Percentiles rank a stretch among this genome's conserved stretches.
phyloP scores from a whole-genome alignment of 2,797 vertebrate species.

The Argentina silus region DNA sequence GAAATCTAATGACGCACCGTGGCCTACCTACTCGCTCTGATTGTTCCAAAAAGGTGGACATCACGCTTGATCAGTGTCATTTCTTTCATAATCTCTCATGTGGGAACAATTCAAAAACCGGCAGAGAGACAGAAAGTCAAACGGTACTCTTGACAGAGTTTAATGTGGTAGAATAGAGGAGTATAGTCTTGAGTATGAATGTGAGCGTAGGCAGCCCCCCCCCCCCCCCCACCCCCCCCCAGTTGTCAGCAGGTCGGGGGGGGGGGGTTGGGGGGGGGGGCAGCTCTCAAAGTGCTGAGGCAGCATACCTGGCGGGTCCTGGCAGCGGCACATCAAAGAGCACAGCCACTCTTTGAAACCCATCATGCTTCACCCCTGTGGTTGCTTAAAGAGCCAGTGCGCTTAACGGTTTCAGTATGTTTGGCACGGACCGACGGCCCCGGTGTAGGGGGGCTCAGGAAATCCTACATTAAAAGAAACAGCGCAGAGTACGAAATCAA shows the following conservation, averaged over 20 bases:
- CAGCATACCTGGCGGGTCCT: conserved; percentile 91
- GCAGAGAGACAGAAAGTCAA: not conserved
- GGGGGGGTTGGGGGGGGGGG: conserved; percentile 42
- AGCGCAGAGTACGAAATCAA: conserved; percentile 65
- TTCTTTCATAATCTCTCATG: not conserved
- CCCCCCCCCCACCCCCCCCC: conserved; percentile 25
- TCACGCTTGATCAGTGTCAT: not conserved
- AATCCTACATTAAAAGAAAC: conserved; percentile 76
- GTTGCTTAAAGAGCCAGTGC: conserved; percentile 85
- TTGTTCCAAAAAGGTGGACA: not conserved
- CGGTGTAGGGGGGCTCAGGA: conserved; percentile 64
- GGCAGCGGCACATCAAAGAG: conserved; percentile 90
- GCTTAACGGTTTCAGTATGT: conserved; percentile 92
- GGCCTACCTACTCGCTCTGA: conserved; percentile 27
- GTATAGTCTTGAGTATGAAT: conserved; percentile 18
- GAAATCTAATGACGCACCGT: conserved; percentile 43
- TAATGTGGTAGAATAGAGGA: not conserved
- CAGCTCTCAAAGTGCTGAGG: conserved; percentile 78
- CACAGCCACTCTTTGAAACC: conserved; percentile 84
- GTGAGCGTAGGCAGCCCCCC: conserved; percentile 19
- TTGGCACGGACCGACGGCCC: conserved; percentile 79
- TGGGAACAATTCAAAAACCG: not conserved
- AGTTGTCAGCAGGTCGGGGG: conserved; percentile 46
- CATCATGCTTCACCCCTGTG: conserved; percentile 84
- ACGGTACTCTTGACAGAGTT: not conserved